Base-by-base conservation (phyloP, 2,797 vertebrate species). In the Malurus leucopterus region DNA sequence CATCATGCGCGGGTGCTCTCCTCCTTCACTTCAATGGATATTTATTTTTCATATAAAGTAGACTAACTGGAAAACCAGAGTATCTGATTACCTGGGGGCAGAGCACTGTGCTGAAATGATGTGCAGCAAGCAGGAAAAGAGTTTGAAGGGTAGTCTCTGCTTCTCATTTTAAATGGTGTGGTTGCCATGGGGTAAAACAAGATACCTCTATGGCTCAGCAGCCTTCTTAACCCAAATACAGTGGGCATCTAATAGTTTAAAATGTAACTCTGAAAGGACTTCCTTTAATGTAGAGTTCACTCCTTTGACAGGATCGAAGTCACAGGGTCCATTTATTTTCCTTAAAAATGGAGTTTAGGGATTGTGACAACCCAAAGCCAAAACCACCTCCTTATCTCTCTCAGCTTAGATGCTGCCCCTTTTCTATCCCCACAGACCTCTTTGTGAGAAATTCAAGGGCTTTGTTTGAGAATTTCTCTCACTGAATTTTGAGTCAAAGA, bases 31-130 rank as follows among this genome's bases (percentile, higher is more conserved):
- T 90, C 83, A 90, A 38, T 85, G 70, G 85, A 59, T 88, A 84
- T 86, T 91, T 94, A 86, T 89, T 92, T 94, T 91, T 94, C 73
- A 63, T 75, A 78, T 75, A 53, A 92, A 94, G 83, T 61, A 92
- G 77, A 63, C 70, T 88, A 88, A 86, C 70, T 88, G 74, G 71
- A 88, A 91, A 83, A 88, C 43, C 53, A 79, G 63, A 89, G 69
- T 58, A 61, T 85, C 78, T 89, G 82, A 44, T 89, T 91, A 74
- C 62, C 78, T 74, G 69, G 54, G 63, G 83, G 50, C 70, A 88
- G 46, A 36, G 44, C 49, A 49, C 49, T 68, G 62, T 81, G 59
- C 73, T 88, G 80, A 86, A 55, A 55, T 81, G 63, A 84, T 3
- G 7, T 49, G 46, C 49, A 65, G 44, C 1, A 6, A 65, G 76